phyloP scores from a whole-genome alignment of 2,888 invertebrate species.

The Synanthedon vespiformis region DNA sequence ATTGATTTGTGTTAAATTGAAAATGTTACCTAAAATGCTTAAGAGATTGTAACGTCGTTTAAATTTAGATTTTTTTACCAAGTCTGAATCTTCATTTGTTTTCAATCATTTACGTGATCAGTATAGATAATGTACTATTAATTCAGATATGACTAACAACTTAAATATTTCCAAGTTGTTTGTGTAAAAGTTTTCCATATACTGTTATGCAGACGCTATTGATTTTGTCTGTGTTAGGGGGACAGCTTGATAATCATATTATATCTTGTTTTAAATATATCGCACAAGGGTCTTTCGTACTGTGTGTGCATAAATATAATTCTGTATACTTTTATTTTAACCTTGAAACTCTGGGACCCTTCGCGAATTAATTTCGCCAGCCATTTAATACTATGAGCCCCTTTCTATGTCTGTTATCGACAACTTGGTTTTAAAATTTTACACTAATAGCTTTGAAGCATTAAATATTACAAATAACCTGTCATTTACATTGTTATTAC shows the following conservation, averaged over 20 bases:
- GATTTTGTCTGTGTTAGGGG: slow-evolving; percentile 71
- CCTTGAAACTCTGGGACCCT: slow-evolving; percentile 35
- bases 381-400: not conserved
- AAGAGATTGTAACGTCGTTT: too few species aligned
- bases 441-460: too few species aligned
- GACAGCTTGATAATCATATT: slow-evolving; percentile 63
- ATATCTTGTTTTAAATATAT: slow-evolving; percentile 63
- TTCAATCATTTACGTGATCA: too few species aligned
- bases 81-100: too few species aligned
- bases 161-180: slow-evolving; percentile 17
- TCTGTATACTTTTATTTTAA: slow-evolving; percentile 21
- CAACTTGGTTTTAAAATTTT: too few species aligned
- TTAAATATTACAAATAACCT: too few species aligned
- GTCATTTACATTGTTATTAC: too few species aligned
- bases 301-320: slow-evolving; percentile 5
- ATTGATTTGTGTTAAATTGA: too few species aligned
- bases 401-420: not conserved
- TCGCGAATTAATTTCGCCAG: slow-evolving; percentile 1
- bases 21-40: too few species aligned
- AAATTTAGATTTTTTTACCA: too few species aligned
- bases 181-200: slow-evolving; percentile 34
- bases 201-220: slow-evolving; percentile 59
- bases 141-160: slow-evolving; percentile 1
- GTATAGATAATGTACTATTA: not conserved
- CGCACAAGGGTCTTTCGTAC: slow-evolving; percentile 30